Evolutionary conservation across 2,888 invertebrate species (phyloP), one percentile per base, ranked within the genome.

Genomic region (Furcula furcula): DNA sequence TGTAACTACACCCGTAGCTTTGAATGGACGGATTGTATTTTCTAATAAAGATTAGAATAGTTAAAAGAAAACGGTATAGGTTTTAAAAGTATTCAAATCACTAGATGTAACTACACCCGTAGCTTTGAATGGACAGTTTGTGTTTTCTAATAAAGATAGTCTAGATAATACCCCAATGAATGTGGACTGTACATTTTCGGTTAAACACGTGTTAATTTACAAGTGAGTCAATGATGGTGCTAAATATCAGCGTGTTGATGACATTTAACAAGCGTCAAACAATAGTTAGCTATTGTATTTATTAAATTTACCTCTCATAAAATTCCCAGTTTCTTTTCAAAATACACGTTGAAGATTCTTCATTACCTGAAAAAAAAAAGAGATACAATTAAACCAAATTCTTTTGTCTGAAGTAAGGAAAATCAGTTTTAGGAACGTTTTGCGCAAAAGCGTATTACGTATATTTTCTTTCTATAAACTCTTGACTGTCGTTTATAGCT

Each of bases 241-340:
- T 36, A 27, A 21, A 25, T 27, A 37, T 18, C 31, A 42, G 44
- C 41, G 32, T 28, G 28, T 28, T 11, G 33, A 49, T 41, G 50
- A 35, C 33, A 31, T 40, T 42, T 46, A 26, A 26, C 41, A 58
- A 56, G 55, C 50, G 41, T 36, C 30, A 37, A 40, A 47, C 41
- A 37, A 39, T 31, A 44, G 51, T 54, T 57, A 56, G 53, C 57
- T 46, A 29, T 42, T 29, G 30, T 40, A 47, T 41, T 43, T 47
- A 55, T 46, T 38, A 57, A 54, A 70, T 56, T 78, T 80, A 80
- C 79, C 79, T 80, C 71, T 77, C 79, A 78, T 80, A 80, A 66
- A 80, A 77, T 70, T 76, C 71, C 77, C 65, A 73, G 73, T 67
- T 66, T 65, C 61, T 67, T 71, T 62, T 79, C 75, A 77, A 75